These are phyloP conservation scores for Cephus rjabovi DNA, from an alignment of 2,888 invertebrate species.

Conservation along the genomic window DNA sequence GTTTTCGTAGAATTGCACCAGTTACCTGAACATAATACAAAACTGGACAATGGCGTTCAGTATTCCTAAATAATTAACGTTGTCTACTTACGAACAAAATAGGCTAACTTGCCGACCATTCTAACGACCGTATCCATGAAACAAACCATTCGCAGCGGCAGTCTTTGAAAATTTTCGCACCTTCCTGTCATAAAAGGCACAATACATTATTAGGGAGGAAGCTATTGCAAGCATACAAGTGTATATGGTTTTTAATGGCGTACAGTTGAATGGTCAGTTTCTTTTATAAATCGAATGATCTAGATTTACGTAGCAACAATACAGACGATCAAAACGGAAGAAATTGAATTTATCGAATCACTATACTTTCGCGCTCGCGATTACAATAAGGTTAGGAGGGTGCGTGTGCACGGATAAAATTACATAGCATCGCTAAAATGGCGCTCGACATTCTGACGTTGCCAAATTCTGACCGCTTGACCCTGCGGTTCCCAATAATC, in stretches of 20 bases:
- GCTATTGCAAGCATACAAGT: not conserved
- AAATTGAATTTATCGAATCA: not conserved
- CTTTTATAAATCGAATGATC: not conserved
- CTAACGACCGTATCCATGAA: slow-evolving; percentile 7
- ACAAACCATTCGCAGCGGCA: not conserved
- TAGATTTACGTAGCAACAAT: not conserved
- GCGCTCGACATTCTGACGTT: slow-evolving; percentile 47
- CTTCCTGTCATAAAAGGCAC: not conserved
- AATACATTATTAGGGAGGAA: not conserved
- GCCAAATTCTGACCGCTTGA: slow-evolving; percentile 44
- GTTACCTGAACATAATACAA: not conserved
- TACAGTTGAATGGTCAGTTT: not conserved
- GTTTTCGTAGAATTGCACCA: slow-evolving; percentile 2
- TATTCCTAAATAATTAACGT: not conserved
- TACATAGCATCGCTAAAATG: slow-evolving; percentile 44
- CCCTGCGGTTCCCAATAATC: slow-evolving; percentile 48
- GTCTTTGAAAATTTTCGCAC: slow-evolving; percentile 6
- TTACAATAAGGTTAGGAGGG: slow-evolving; percentile 11
- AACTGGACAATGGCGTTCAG: not conserved
- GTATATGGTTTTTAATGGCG: not conserved
- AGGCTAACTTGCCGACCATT: not conserved
- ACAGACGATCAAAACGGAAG: not conserved
- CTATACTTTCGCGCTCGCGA: not conserved
- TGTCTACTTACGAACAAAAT: not conserved
- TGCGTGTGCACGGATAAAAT: slow-evolving; percentile 35